phyloP scores from a whole-genome alignment of 2,113 vertebrate species.

The Strix aluco region DNA sequence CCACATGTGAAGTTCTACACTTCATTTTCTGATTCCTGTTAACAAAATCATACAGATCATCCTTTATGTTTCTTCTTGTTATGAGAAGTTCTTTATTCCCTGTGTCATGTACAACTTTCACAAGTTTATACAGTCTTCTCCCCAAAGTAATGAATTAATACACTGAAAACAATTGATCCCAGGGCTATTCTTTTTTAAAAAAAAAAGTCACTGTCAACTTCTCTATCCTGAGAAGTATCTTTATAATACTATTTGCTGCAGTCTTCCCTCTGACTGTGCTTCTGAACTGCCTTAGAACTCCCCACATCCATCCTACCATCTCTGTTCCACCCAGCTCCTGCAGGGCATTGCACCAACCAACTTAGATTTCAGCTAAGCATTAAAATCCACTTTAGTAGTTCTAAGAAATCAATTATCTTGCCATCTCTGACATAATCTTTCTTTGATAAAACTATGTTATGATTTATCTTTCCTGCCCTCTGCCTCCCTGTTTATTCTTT shows the following conservation, averaged over 20 bases:
- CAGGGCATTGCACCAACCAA: not conserved
- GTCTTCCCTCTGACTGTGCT: not conserved
- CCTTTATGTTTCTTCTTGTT: not conserved
- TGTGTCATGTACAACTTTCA: not conserved
- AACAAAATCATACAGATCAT: not conserved
- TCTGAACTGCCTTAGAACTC: not conserved
- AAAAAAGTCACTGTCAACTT: not conserved
- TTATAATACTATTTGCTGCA: not conserved
- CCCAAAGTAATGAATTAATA: not conserved
- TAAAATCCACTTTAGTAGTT: not conserved
- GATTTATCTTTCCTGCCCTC: not conserved
- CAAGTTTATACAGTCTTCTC: not conserved
- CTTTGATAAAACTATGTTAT: not conserved
- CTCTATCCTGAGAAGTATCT: not conserved
- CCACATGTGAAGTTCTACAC: not conserved
- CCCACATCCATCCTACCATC: not conserved
- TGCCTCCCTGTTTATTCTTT: not conserved
- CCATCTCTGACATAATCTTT: not conserved
- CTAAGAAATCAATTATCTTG: not conserved
- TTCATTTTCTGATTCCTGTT: not conserved
- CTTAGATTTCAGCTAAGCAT: not conserved
- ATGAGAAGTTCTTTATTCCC: not conserved
- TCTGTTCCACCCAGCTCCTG: not conserved
- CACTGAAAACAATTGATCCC: not conserved
- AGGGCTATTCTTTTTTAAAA: not conserved